Percentiles rank a stretch among this genome's conserved stretches.
Evolutionary conservation across 2,888 invertebrate genomes (phyloP).

Genomic region (Ochropleura plecta): DNA sequence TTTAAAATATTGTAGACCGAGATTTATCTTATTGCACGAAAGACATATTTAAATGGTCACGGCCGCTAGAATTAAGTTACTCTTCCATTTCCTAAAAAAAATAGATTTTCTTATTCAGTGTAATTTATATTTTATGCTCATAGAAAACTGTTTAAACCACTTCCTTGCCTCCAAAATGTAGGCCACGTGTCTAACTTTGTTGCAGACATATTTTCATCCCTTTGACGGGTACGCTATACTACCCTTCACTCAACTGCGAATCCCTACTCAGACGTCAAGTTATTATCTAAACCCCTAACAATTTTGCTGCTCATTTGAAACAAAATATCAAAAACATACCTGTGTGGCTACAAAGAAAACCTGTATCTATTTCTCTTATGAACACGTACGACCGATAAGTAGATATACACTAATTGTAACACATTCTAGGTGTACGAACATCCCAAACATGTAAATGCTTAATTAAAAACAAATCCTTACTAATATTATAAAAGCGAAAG

Average conservation of each 20-base stretch:
- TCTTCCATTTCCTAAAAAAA: background rate
- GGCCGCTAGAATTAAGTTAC: background rate
- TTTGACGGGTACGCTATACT: slow-evolving; percentile 9
- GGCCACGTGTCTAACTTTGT: slow-evolving; percentile 11
- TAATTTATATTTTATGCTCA: background rate
- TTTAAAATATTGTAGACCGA: slow-evolving; percentile 70
- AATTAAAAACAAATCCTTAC: slow-evolving; percentile 43
- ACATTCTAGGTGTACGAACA: slow-evolving; percentile 29
- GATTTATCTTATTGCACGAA: slow-evolving; percentile 80
- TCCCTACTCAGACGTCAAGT: slow-evolving; percentile 4
- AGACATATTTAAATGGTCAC: slow-evolving; percentile 39
- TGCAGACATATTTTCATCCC: slow-evolving; percentile 5
- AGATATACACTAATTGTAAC: slow-evolving; percentile 7
- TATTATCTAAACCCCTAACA: slow-evolving; percentile 17
- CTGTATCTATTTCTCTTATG: slow-evolving; percentile 24
- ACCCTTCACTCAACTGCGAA: slow-evolving; percentile 19
- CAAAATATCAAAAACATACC: slow-evolving; percentile 11
- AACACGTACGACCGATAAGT: slow-evolving; percentile 53
- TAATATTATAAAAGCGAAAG: no score
- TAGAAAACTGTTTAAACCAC: background rate
- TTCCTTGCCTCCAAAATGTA: slow-evolving; percentile 4
- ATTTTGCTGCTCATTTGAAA: slow-evolving; percentile 7
- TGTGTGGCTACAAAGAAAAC: slow-evolving; percentile 8
- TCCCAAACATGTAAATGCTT: slow-evolving; percentile 44
- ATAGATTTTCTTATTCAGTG: background rate